phyloP scores from a whole-genome alignment of 2,797 vertebrate species.

The Apogon talboti region DNA sequence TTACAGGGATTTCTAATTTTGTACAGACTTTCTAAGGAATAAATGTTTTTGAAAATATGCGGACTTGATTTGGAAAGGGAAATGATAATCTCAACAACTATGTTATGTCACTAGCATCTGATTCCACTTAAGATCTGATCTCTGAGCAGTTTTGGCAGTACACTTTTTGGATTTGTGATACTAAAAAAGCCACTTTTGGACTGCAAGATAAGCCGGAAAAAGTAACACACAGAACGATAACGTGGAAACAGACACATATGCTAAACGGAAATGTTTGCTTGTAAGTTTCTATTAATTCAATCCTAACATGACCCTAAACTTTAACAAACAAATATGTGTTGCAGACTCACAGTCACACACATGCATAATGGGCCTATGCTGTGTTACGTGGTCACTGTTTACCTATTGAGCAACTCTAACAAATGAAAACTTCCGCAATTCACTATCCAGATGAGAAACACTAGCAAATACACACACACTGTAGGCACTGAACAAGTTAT shows the following conservation, averaged over 20 bases:
- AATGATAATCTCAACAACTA: neutral
- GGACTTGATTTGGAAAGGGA: neutral
- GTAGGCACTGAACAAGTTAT: neutral
- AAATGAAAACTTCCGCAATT: constrained; percentile 10
- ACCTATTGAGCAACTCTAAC: constrained; percentile 15
- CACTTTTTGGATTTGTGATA: constrained; percentile 10
- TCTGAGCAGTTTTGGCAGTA: constrained; percentile 9
- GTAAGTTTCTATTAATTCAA: no score
- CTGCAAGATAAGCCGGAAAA: neutral
- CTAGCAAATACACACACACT: neutral
- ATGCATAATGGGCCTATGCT: neutral
- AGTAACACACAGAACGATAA: constrained; percentile 2
- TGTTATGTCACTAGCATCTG: constrained; percentile 11
- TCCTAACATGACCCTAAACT: constrained; percentile 19
- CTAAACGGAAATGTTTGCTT: neutral
- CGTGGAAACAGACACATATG: constrained; percentile 1
- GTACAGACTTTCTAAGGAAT: no score
- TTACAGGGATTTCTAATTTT: neutral
- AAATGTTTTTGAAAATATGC: constrained; percentile 10
- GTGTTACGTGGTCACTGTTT: constrained; percentile 20
- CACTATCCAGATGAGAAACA: neutral
- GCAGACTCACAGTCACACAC: constrained; percentile 1
- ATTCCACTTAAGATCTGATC: constrained; percentile 15
- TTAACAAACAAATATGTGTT: constrained; percentile 8
- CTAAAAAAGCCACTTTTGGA: neutral